Conservation (phyloP, 2,797 vertebrate genomes). For the Phyllotis vaccarum region DNA sequence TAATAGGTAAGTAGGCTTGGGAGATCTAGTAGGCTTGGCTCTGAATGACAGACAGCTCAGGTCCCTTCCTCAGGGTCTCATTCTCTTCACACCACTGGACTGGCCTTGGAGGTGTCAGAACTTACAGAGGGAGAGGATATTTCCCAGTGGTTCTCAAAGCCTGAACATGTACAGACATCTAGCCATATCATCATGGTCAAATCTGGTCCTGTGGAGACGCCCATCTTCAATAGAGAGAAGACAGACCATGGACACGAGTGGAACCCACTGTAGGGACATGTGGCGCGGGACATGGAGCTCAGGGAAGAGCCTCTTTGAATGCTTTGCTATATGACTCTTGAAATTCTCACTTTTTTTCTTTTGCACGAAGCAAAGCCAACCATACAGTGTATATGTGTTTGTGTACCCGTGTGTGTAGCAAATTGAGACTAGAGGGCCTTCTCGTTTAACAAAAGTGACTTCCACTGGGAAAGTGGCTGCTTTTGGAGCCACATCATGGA, state of each 20-base stretch:
- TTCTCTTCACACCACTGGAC: neutral
- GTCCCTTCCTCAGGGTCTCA: neutral
- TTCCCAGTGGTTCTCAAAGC: neutral
- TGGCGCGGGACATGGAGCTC: neutral
- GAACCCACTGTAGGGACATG: neutral
- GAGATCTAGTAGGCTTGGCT: neutral
- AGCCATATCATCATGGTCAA: neutral
- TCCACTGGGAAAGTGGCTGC: neutral
- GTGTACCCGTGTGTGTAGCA: neutral
- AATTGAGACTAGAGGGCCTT: neutral
- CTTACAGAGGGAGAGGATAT: neutral
- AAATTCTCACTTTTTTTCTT: neutral
- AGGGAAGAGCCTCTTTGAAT: neutral
- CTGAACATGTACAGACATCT: neutral
- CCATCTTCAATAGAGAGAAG: neutral
- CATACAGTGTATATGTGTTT: neutral
- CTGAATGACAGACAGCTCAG: neutral
- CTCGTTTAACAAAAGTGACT: neutral
- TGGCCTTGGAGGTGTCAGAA: neutral
- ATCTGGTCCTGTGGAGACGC: rapidly evolving
- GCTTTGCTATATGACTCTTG: neutral
- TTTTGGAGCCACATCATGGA: neutral
- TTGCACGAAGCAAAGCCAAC: neutral
- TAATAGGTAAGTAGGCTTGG: neutral
- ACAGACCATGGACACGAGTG: neutral